These are phyloP conservation scores for Cirrhinus mrigala DNA, from an alignment of 2,797 vertebrate genomes.

Conservation along the genomic window DNA sequence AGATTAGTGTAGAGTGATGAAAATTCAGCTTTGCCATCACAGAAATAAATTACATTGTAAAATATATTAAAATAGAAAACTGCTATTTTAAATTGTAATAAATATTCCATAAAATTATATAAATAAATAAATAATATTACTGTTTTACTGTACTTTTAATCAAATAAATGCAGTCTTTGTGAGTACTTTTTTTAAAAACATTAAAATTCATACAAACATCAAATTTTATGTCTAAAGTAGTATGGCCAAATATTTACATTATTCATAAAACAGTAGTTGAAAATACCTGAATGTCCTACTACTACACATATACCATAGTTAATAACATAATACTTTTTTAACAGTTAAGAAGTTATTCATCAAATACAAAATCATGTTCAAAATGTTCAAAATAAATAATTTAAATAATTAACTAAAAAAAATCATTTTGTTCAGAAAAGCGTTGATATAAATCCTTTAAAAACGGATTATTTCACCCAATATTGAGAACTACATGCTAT, in stretches of 20 bases:
- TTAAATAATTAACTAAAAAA: not conserved
- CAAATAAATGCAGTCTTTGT: not conserved
- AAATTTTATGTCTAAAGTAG: not conserved
- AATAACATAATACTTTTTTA: not conserved
- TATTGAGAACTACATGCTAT: not conserved
- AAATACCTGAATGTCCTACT: not conserved
- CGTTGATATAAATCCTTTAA: not conserved
- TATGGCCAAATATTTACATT: not conserved
- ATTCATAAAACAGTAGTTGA: not conserved
- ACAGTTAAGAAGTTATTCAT: too few species aligned
- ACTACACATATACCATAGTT: not conserved
- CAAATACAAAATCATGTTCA: too few species aligned
- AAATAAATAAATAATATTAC: too few species aligned
- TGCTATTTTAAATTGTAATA: not conserved
- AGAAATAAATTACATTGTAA: not conserved
- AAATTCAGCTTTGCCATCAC: not conserved
- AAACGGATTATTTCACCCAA: not conserved
- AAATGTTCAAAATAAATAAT: not conserved
- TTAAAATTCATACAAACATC: not conserved
- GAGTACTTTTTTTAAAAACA: not conserved
- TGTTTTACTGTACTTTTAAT: not conserved
- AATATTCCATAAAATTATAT: not conserved
- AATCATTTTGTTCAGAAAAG: not conserved
- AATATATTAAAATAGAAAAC: not conserved
- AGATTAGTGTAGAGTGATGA: not conserved